Percentiles rank a stretch among this genome's conserved stretches.
Evolutionary conservation across 2,113 vertebrate genomes (phyloP).

Genomic region (Megaleporinus macrocephalus): DNA sequence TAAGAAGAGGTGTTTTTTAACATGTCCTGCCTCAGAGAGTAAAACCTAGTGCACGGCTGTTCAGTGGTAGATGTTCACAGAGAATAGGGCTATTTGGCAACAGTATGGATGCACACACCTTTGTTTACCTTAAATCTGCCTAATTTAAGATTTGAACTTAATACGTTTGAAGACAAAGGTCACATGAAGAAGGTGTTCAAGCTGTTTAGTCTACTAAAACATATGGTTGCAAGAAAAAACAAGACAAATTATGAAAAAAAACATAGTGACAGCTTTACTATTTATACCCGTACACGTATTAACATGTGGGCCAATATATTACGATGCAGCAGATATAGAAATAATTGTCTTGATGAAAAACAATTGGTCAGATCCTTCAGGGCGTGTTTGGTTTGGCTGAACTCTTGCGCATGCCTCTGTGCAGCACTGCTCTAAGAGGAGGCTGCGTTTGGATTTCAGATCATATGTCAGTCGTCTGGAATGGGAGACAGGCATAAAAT

Average conservation of each 20-base stretch:
- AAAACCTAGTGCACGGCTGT: not conserved
- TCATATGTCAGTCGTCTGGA: constrained; percentile 46
- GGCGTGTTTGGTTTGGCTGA: constrained; percentile 57
- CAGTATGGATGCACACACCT: not conserved
- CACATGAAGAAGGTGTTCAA: not conserved
- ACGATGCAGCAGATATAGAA: constrained; percentile 24
- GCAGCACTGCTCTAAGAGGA: constrained; percentile 39
- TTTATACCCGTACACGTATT: constrained; percentile 34
- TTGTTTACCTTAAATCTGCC: not conserved
- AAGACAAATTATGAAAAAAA: constrained; percentile 38
- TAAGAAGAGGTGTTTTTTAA: constrained; percentile 30
- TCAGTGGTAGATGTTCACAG: too few relatives aligned
- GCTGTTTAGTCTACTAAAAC: constrained; percentile 1
- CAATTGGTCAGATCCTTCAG: constrained; percentile 38
- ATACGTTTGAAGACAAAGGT: not conserved
- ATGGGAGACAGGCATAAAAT: constrained; percentile 29
- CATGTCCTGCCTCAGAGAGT: not conserved
- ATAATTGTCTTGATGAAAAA: constrained; percentile 51
- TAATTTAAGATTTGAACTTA: not conserved
- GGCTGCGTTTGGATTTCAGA: constrained; percentile 47
- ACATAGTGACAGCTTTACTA: constrained; percentile 36
- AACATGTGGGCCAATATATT: constrained; percentile 44
- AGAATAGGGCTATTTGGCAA: not conserved
- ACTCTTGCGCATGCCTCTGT: constrained; percentile 39
- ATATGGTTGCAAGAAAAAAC: constrained; percentile 24